Percentiles rank a stretch among this genome's conserved stretches.
Conservation (phyloP, 2,797 vertebrate species). For the Manis pentadactyla region DNA sequence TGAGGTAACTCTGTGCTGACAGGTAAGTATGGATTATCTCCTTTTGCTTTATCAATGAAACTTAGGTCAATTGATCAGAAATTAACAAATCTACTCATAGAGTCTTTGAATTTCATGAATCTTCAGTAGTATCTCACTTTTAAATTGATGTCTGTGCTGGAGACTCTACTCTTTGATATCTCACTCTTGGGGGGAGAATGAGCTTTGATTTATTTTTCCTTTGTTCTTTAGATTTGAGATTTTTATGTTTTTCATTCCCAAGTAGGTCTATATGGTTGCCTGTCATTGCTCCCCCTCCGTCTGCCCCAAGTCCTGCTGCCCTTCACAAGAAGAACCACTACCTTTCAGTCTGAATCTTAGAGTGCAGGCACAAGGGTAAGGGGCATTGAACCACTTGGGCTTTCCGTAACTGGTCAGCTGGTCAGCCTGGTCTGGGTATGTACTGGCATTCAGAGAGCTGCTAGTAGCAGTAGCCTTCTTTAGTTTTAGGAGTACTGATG, state of each 20-base stretch:
- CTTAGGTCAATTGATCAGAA: too few relatives aligned
- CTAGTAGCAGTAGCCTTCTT: conserved; percentile 91
- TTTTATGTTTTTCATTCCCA: conserved; percentile 15
- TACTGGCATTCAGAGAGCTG: conserved; percentile 91
- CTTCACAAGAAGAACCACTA: not conserved
- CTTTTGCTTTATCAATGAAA: too few relatives aligned
- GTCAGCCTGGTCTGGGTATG: conserved; percentile 85
- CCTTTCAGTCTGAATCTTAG: not conserved
- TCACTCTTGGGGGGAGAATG: too few relatives aligned
- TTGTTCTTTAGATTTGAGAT: not conserved
- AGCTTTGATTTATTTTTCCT: not conserved
- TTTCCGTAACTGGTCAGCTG: conserved; percentile 96
- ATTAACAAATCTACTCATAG: too few relatives aligned
- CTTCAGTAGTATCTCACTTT: too few relatives aligned
- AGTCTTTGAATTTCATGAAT: too few relatives aligned
- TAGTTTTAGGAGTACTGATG: conserved; percentile 89
- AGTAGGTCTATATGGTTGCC: not conserved
- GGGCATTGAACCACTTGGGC: conserved; percentile 93
- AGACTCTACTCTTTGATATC: too few relatives aligned
- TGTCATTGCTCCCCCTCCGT: not conserved
- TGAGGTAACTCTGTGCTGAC: too few relatives aligned
- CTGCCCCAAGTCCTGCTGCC: not conserved
- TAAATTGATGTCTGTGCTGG: too few relatives aligned
- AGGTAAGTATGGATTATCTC: too few relatives aligned
- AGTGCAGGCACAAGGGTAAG: conserved; percentile 93